phyloP scores from a whole-genome alignment of 2,888 invertebrate species.

The Mesoligia furuncula region DNA sequence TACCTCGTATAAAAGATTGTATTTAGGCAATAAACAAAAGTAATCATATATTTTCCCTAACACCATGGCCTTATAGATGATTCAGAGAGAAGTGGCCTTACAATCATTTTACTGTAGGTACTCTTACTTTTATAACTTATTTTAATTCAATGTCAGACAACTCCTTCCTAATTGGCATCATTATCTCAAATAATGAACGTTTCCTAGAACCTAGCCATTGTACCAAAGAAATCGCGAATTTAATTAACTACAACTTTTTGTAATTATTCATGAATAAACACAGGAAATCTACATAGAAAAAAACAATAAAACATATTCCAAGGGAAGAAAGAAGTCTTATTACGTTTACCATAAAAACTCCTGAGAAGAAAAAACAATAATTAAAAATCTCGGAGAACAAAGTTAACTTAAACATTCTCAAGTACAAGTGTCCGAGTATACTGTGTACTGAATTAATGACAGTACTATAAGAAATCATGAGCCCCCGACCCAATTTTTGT shows the following conservation, averaged over 20 bases:
- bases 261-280: not conserved
- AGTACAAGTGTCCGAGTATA: conserved; percentile 1
- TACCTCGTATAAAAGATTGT: not conserved
- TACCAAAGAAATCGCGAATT: conserved; percentile 16
- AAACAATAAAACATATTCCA: conserved; percentile 21
- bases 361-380: conserved; percentile 26
- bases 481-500: conserved; percentile 59
- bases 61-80: not conserved
- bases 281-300: conserved; percentile 7
- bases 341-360: conserved; percentile 23
- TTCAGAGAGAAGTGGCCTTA: conserved; percentile 17
- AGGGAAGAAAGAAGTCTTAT: not conserved
- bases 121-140: conserved; percentile 21
- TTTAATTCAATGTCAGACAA: conserved; percentile 40
- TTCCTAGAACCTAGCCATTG: conserved; percentile 20
- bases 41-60: not conserved
- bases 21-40: not conserved
- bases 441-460: conserved; percentile 15
- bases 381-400: conserved; percentile 37
- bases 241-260: not conserved
- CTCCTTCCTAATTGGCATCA: conserved; percentile 47
- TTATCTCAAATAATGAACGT: conserved; percentile 29
- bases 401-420: conserved; percentile 46
- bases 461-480: conserved; percentile 35
- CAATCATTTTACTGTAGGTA: conserved; percentile 6